These are phyloP conservation scores for Sminthopsis crassicaudata DNA, from an alignment of 2,113 vertebrate species.

Conservation along the genomic window DNA sequence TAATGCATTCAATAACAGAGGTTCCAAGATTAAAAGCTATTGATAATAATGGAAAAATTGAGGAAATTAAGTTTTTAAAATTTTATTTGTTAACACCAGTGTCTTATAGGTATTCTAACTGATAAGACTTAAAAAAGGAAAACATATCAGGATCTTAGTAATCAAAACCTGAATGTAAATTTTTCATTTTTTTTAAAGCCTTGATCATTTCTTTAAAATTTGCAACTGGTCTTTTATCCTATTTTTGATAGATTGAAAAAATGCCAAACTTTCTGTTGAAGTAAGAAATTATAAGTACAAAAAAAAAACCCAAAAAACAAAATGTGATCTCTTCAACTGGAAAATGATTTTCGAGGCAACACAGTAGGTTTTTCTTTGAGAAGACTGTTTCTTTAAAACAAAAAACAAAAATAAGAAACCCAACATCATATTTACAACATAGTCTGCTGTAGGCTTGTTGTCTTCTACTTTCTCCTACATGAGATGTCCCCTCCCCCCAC, in stretches of 20 bases:
- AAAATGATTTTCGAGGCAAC: slow-evolving; percentile 15
- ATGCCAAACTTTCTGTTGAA: slow-evolving; percentile 29
- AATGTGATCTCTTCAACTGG: neutral
- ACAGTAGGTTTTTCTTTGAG: slow-evolving; percentile 6
- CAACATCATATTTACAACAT: neutral
- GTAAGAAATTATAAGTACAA: neutral
- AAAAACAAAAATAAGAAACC: too few species aligned
- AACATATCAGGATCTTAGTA: slow-evolving; percentile 20
- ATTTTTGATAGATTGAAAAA: slow-evolving; percentile 21
- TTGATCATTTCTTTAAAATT: slow-evolving; percentile 10
- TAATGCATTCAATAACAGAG: neutral
- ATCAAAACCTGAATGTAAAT: slow-evolving; percentile 37
- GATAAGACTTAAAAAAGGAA: slow-evolving; percentile 18
- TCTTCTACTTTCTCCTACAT: neutral
- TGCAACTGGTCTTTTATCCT: neutral
- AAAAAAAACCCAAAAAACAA: slow-evolving; percentile 25
- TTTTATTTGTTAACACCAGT: slow-evolving; percentile 8
- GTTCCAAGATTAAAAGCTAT: neutral
- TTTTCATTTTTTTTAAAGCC: slow-evolving; percentile 26
- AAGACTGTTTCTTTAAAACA: neutral
- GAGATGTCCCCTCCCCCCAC: neutral
- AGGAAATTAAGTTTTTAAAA: neutral
- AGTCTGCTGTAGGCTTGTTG: neutral
- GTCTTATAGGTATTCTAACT: neutral
- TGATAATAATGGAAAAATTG: neutral